Conservation (phyloP, 2,888 invertebrate genomes). For the Leptura quadrifasciata region DNA sequence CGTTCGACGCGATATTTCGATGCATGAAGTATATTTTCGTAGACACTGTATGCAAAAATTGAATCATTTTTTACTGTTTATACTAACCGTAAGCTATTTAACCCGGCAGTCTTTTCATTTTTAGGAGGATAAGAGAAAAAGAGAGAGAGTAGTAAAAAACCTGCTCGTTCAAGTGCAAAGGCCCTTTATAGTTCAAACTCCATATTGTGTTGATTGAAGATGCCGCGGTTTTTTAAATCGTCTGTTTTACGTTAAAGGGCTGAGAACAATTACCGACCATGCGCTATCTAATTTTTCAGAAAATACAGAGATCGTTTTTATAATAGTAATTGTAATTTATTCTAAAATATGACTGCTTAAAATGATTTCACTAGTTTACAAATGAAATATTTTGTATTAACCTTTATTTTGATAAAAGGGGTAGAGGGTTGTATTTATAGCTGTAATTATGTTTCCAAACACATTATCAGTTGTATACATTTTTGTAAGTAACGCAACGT, state of each 20-base stretch:
- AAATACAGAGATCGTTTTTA: slow-evolving; percentile 25
- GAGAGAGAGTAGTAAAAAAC: slow-evolving; percentile 30
- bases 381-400: too few relatives aligned
- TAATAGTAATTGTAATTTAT: not conserved
- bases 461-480: too few relatives aligned
- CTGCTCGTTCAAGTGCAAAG: slow-evolving; percentile 51
- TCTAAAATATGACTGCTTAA: not conserved
- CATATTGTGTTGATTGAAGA: slow-evolving; percentile 57
- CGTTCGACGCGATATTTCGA: not conserved
- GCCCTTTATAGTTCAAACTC: slow-evolving; percentile 56
- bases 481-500: too few relatives aligned
- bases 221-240: slow-evolving; percentile 53
- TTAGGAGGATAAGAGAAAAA: slow-evolving; percentile 24
- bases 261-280: slow-evolving; percentile 30
- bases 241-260: slow-evolving; percentile 47
- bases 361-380: not conserved
- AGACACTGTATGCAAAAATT: not conserved
- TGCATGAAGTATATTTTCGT: not conserved
- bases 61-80: slow-evolving; percentile 33
- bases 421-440: too few relatives aligned
- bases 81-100: slow-evolving; percentile 34
- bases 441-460: too few relatives aligned
- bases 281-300: slow-evolving; percentile 11
- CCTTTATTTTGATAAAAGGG: too few relatives aligned
- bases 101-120: slow-evolving; percentile 34